Percentiles rank a stretch among this genome's conserved stretches.
Evolutionary conservation across 2,888 invertebrate genomes (phyloP).

Genomic region (Electrophaes corylata): DNA sequence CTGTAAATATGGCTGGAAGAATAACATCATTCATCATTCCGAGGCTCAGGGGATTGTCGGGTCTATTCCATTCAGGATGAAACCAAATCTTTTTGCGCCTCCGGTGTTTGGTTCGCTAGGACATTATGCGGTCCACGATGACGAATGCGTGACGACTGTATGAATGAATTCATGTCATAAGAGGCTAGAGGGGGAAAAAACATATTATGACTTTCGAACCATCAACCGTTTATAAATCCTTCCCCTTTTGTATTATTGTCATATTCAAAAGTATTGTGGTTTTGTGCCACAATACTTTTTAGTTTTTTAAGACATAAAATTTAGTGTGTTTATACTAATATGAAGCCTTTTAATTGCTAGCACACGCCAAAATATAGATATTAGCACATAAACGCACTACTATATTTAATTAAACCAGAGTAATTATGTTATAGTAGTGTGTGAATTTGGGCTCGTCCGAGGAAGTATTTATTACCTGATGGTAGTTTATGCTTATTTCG

Average conservation of each 20-base stretch:
- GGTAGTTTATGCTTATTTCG: too few relatives aligned
- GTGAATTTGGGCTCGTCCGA: too few relatives aligned
- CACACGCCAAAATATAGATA: too few relatives aligned
- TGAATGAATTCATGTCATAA: conserved; percentile 48
- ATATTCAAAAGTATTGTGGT: too few relatives aligned
- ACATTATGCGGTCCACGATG: conserved; percentile 54
- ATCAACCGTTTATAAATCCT: neutral
- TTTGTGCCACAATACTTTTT: too few relatives aligned
- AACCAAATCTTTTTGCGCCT: conserved; percentile 74
- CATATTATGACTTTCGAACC: conserved; percentile 9
- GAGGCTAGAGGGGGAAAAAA: conserved; percentile 35
- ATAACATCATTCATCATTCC: conserved; percentile 78
- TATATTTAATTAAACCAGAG: too few relatives aligned
- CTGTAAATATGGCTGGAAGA: conserved; percentile 71
- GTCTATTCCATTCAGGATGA: conserved; percentile 65
- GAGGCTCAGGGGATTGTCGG: conserved; percentile 72
- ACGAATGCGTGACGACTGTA: conserved; percentile 54
- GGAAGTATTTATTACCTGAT: too few relatives aligned
- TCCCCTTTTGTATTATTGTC: neutral
- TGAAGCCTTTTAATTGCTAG: too few relatives aligned
- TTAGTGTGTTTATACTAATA: too few relatives aligned
- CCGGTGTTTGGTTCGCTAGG: conserved; percentile 56
- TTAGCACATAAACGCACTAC: too few relatives aligned
- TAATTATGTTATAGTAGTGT: too few relatives aligned
- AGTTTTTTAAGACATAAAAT: too few relatives aligned